Base-by-base conservation (phyloP, 1,140 invertebrate species). In the Drosophila obscura region DNA sequence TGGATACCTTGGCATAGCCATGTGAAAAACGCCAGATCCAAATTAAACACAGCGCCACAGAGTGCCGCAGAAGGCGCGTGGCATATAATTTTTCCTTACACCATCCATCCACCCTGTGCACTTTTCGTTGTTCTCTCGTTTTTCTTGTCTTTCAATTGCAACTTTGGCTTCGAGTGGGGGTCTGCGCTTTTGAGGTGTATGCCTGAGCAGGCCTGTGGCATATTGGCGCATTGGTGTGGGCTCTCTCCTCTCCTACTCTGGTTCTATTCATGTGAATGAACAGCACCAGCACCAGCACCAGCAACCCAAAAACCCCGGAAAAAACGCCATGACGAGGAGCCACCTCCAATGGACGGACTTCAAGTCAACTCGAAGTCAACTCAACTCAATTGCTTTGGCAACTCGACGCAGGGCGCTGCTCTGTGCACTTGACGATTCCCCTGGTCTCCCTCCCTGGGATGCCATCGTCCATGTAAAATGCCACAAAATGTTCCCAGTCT, bases 371-470 rank as follows among this genome's bases (percentile, higher is more conserved):
- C 24, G 19, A 39, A 39, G 35, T 39, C 35, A 66, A 66, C 59
- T 66, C 59, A 51, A 75, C 53, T 74, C 71, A 76, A 76, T 76
- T 75, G 73, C 72, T 61, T 75, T 76, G 73, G 72, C 73, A 76
- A 76, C 73, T 76, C 61, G 72, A 75, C 62, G 62, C 61, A 35
- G 72, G 72, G 72, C 73, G 35, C 35, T 13, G 9, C 35, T 39
- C 35, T 44, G 49, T 75, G 73, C 73, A 75, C 73, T 75, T 75
- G 73, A 75, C 71, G 69, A 59, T 19, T 63, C 50, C 53, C 31
- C n/a, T n/a, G n/a, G n/a, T n/a, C 55, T 46, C 28, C 57, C 16
- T 49, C 28, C 19, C 19, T 19, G 55, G 62, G 46, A 64, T 52
- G 71, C 72, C 52, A n/a, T 15, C 31, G 65, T 46, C 50, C 60